Base-by-base conservation (phyloP, 2,888 invertebrate genomes). In the Eugnorisma glareosa region DNA sequence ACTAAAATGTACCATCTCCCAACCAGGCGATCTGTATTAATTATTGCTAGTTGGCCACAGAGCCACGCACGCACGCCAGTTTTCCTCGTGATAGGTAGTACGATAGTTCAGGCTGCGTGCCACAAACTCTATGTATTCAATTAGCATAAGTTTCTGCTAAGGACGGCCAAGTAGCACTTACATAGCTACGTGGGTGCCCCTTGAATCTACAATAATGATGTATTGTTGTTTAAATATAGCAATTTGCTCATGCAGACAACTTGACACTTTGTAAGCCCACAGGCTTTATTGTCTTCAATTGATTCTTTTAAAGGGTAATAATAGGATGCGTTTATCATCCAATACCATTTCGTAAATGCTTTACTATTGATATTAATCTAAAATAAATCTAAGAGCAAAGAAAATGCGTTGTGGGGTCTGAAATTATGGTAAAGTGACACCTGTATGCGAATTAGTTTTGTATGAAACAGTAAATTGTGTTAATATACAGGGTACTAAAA, bases 61-160 rank as follows among this genome's bases (percentile, higher is more conserved):
- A 21, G 35, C 48, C 35, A 48, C 18, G 43, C 78, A 81, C 45
- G 67, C 77, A 83, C 54, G 35, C 35, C 28, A 71, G 54, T 35
- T 78, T 72, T 24, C 40, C n/a, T 28, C 28, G 61, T 69, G 68
- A 79, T 73, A 69, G 43, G 48, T 28, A 37, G 21, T 43, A 61
- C 66, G 31, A 67, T 66, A 72, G 67, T 73, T 79, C 67, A 48
- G 45, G 37, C 51, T 68, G 80, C 80, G 51, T 82, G 71, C 63
- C 45, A 68, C 59, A 45, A 81, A 71, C 48, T 79, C 61, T 40
- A 43, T 51, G 70, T 70, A 73, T 79, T 74, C 84, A 71, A 82
- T 84, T 74, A 84, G 74, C 82, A 84, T 82, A 74, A 68, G 82
- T 80, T 71, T 68, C 51, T 59, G 68, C 59, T 74, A 45, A 57